Evolutionary conservation across 2,888 invertebrate species (phyloP).

Genomic region (Hipparchia sbordonii): DNA sequence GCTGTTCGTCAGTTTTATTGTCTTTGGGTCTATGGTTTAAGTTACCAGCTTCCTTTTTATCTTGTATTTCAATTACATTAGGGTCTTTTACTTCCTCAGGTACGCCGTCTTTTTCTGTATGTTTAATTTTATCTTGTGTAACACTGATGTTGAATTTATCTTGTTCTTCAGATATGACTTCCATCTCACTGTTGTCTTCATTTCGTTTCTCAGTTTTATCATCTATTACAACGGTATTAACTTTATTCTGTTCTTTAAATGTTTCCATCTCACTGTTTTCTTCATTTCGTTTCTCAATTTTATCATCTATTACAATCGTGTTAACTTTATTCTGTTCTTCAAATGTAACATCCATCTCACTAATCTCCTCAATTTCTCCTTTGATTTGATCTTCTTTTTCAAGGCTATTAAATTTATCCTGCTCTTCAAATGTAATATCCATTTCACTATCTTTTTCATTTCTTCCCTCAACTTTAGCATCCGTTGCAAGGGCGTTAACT

Average conservation of each 20-base stretch:
- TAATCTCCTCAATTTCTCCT: neutral
- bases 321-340: neutral
- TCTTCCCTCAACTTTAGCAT: neutral
- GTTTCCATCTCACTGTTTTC: conserved; percentile 2
- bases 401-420: neutral
- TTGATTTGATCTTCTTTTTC: neutral
- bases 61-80: neutral
- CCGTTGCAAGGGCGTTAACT: neutral
- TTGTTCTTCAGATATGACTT: neutral
- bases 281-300: neutral
- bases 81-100: neutral
- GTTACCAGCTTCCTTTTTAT: neutral
- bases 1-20: neutral
- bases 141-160: neutral
- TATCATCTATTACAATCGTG: neutral
- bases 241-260: neutral
- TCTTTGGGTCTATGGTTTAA: neutral
- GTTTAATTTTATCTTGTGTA: neutral
- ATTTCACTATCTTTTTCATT: neutral
- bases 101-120: neutral
- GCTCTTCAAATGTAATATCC: neutral
- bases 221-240: neutral
- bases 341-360: neutral
- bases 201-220: neutral
- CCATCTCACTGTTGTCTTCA: neutral